phyloP scores from a whole-genome alignment of 1,140 invertebrate genomes.

The Papilio polyxenes region DNA sequence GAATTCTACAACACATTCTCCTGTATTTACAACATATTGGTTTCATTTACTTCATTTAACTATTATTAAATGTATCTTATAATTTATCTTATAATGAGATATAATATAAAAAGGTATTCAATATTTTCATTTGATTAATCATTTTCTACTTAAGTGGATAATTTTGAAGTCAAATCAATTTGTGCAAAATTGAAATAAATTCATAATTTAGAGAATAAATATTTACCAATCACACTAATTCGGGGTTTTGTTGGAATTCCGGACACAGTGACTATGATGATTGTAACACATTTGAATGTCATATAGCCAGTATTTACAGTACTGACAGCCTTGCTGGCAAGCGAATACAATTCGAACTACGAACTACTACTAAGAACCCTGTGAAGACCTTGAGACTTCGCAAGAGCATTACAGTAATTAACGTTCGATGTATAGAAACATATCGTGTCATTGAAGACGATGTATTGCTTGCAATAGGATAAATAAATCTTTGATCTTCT shows the following conservation, averaged over 20 bases:
- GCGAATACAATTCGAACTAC: background rate
- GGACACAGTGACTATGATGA: background rate
- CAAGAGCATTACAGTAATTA: background rate
- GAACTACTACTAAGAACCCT: background rate
- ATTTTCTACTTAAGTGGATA: background rate
- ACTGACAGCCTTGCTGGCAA: background rate
- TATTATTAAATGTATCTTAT: background rate
- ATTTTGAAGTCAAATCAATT: constrained; percentile 13
- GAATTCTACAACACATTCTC: background rate
- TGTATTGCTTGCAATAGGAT: too few relatives aligned
- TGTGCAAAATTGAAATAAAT: constrained; percentile 21
- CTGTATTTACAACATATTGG: constrained; percentile 3
- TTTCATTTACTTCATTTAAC: background rate
- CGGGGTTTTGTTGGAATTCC: background rate
- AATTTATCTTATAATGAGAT: too few relatives aligned
- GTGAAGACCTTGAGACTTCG: background rate
- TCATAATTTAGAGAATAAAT: background rate
- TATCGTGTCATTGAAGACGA: background rate
- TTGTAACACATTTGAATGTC: background rate
- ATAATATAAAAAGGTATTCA: background rate
- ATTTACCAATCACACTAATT: background rate
- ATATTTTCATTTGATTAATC: background rate
- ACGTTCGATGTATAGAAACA: background rate
- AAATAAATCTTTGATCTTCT: background rate
- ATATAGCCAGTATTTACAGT: background rate